A percentile compares a stretch with the other conserved stretches of the same genome.
phyloP scores from a whole-genome alignment of 2,113 vertebrate species.

The Cyprinodon brontotheroides region DNA sequence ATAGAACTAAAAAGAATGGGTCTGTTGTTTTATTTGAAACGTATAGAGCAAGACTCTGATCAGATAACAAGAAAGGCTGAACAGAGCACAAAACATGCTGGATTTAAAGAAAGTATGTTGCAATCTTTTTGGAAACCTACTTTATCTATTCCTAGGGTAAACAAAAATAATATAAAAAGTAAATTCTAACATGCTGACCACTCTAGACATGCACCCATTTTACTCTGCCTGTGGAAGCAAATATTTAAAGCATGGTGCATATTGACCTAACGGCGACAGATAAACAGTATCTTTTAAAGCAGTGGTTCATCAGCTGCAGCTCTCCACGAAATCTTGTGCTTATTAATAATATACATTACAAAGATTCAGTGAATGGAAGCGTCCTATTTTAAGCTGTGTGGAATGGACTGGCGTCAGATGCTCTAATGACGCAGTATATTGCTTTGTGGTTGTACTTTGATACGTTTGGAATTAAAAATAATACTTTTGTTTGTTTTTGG shows the following conservation, averaged over 20 bases:
- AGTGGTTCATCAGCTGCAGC: slow-evolving; percentile 59
- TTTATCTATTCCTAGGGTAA: not conserved
- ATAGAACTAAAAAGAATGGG: not conserved
- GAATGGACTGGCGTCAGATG: not conserved
- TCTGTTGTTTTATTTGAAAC: not conserved
- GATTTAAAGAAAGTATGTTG: not conserved
- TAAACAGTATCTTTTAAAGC: slow-evolving; percentile 22
- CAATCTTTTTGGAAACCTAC: not conserved
- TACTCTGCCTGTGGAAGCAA: not conserved
- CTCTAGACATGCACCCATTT: not conserved
- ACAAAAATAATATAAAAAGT: not conserved
- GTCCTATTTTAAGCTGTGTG: not conserved
- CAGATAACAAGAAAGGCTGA: not conserved
- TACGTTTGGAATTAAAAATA: no score
- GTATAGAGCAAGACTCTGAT: not conserved
- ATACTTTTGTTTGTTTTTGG: no score
- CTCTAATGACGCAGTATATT: not conserved
- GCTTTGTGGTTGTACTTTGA: not conserved
- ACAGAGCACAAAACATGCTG: not conserved
- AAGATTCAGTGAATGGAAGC: slow-evolving; percentile 25
- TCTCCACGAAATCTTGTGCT: slow-evolving; percentile 47
- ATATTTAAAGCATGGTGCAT: not conserved
- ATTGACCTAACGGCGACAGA: not conserved
- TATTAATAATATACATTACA: slow-evolving; percentile 34
- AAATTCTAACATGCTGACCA: not conserved